Conservation (phyloP, 2,888 invertebrate genomes). For the Polylopha cassiicola region DNA sequence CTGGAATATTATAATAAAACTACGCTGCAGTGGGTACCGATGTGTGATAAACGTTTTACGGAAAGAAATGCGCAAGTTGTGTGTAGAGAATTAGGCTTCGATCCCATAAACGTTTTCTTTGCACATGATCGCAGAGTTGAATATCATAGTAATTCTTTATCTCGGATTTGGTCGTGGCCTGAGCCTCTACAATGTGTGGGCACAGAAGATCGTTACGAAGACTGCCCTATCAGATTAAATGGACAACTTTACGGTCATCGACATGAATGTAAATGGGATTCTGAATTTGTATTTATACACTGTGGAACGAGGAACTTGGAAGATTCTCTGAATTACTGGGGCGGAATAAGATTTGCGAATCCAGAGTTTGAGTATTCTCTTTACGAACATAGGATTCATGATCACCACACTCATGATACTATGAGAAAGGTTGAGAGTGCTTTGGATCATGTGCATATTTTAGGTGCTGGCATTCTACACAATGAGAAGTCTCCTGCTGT, state of each 20-base stretch:
- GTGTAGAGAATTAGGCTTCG: constrained; percentile 93
- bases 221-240: constrained; percentile 92
- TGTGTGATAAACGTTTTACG: constrained; percentile 96
- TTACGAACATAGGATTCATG: constrained; percentile 88
- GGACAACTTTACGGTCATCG: constrained; percentile 92
- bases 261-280: constrained; percentile 92
- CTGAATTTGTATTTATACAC: constrained; percentile 93
- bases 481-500: constrained; percentile 96
- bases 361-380: constrained; percentile 92
- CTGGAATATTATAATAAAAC: constrained; percentile 96
- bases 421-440: constrained; percentile 84
- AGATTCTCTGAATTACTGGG: constrained; percentile 90
- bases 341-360: constrained; percentile 94
- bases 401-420: constrained; percentile 86
- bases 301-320: constrained; percentile 87
- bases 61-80: constrained; percentile 98
- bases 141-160: constrained; percentile 91
- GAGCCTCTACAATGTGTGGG: constrained; percentile 92
- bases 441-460: constrained; percentile 87
- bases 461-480: constrained; percentile 96
- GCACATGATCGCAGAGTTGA: constrained; percentile 91
- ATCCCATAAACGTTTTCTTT: constrained; percentile 92
- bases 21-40: constrained; percentile 96
- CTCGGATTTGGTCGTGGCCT: constrained; percentile 95
- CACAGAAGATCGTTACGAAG: constrained; percentile 84